A percentile compares a stretch with the other conserved stretches of the same genome.
phyloP scores from a whole-genome alignment of 2,888 invertebrate genomes.

The Ethmia dodecea region DNA sequence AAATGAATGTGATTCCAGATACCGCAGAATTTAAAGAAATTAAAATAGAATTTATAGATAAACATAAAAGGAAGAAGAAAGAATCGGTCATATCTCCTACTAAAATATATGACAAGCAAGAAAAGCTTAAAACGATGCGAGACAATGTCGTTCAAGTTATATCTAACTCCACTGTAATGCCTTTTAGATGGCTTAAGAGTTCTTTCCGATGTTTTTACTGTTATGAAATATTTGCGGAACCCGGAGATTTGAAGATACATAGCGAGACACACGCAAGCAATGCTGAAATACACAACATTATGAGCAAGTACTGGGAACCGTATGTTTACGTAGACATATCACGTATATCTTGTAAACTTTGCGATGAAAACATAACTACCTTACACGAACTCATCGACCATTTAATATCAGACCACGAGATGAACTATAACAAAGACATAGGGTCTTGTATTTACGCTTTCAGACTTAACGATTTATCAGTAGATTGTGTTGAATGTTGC shows the following conservation, averaged over 20 bases:
- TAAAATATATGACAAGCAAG: too few species aligned
- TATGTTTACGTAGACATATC: slow-evolving; percentile 33
- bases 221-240: slow-evolving; percentile 29
- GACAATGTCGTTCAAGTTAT: slow-evolving; percentile 32
- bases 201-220: slow-evolving; percentile 40
- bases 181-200: slow-evolving; percentile 35
- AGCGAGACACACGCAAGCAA: slow-evolving; percentile 22
- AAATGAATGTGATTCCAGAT: too few species aligned
- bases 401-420: slow-evolving; percentile 25
- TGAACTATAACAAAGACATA: slow-evolving; percentile 26
- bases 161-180: slow-evolving; percentile 31
- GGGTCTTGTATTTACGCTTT: slow-evolving; percentile 22
- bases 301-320: slow-evolving; percentile 29
- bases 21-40: too few species aligned
- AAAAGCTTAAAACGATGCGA: slow-evolving; percentile 23
- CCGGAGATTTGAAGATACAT: slow-evolving; percentile 31
- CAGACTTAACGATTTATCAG: slow-evolving; percentile 27
- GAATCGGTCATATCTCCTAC: too few species aligned
- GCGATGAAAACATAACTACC: slow-evolving; percentile 20
- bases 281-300: slow-evolving; percentile 23
- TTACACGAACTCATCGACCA: slow-evolving; percentile 30
- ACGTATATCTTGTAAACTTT: slow-evolving; percentile 29
- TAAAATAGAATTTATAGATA: too few species aligned
- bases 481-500: slow-evolving; percentile 31
- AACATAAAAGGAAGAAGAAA: too few species aligned